phyloP scores from a whole-genome alignment of 2,888 invertebrate species.

The Parnassius smintheus region DNA sequence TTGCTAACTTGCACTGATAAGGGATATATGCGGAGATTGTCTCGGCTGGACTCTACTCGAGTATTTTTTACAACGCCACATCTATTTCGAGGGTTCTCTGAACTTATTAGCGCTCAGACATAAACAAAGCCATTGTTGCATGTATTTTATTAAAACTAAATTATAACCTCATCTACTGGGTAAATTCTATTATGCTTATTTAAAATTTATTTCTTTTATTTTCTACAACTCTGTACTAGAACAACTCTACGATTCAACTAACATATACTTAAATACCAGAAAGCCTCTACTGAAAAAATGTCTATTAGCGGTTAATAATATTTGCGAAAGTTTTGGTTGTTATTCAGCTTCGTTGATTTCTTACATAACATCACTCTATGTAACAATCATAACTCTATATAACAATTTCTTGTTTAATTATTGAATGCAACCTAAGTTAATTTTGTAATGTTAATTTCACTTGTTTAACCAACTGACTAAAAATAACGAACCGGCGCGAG shows the following conservation, averaged over 20 bases:
- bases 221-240: too few species aligned
- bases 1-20: slow-evolving; percentile 77
- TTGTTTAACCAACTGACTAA: background rate
- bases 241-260: too few species aligned
- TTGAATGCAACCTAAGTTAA: background rate
- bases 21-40: slow-evolving; percentile 65
- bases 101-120: slow-evolving; percentile 19
- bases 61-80: slow-evolving; percentile 31
- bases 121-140: slow-evolving; percentile 10
- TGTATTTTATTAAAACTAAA: slow-evolving; percentile 15
- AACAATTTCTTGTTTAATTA: background rate
- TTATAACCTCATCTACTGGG: too few species aligned
- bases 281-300: too few species aligned
- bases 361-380: slow-evolving; percentile 3
- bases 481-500: background rate
- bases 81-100: slow-evolving; percentile 16
- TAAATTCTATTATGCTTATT: too few species aligned
- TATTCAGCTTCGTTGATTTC: background rate
- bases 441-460: too few species aligned
- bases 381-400: background rate
- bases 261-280: too few species aligned
- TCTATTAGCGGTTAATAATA: too few species aligned
- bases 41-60: slow-evolving; percentile 49
- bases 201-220: too few species aligned
- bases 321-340: too few species aligned